These are phyloP conservation scores for Epizoanthus scotinus DNA, from an alignment of 92 coral and sea anemone genomes.

Conservation along the genomic window DNA sequence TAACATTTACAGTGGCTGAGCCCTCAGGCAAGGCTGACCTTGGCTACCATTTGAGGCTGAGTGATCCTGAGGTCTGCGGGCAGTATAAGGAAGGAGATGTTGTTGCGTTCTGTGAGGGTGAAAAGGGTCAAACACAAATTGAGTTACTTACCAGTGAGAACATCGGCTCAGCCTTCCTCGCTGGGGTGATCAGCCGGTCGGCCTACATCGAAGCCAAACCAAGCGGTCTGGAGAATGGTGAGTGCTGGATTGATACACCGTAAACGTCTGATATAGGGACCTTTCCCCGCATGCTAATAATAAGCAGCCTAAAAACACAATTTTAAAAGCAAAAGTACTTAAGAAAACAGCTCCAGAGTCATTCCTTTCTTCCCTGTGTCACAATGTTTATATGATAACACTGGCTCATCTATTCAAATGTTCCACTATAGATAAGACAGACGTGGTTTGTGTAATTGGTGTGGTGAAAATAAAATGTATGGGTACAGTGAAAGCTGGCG, in stretches of 20 bases:
- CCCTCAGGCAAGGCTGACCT: slow-evolving; percentile 72
- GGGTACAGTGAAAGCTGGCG: slow-evolving; percentile 92
- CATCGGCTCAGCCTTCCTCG: slow-evolving; percentile 75
- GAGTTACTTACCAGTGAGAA: slow-evolving; percentile 71
- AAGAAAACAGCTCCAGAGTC: too few relatives aligned
- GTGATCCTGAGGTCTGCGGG: slow-evolving; percentile 61
- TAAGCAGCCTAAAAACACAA: too few relatives aligned
- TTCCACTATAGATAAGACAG: slow-evolving; percentile 54
- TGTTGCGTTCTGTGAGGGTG: slow-evolving; percentile 87
- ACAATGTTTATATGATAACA: too few relatives aligned
- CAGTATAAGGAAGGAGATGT: slow-evolving; percentile 93
- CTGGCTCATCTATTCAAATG: neutral
- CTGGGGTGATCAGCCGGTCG: slow-evolving; percentile 90
- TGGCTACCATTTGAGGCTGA: slow-evolving; percentile 84
- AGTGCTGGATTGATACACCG: neutral
- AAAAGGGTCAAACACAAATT: slow-evolving; percentile 68
- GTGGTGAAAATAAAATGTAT: slow-evolving; percentile 83
- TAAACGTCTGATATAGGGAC: too few relatives aligned
- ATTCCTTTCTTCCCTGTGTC: too few relatives aligned
- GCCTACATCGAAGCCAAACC: slow-evolving; percentile 90
- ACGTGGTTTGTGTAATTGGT: slow-evolving; percentile 95
- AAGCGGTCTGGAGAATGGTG: slow-evolving; percentile 54
- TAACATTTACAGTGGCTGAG: slow-evolving; percentile 52
- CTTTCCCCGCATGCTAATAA: too few relatives aligned
- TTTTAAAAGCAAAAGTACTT: too few relatives aligned